Conservation (phyloP, 2,113 vertebrate species). For the Aldabrachelys gigantea region DNA sequence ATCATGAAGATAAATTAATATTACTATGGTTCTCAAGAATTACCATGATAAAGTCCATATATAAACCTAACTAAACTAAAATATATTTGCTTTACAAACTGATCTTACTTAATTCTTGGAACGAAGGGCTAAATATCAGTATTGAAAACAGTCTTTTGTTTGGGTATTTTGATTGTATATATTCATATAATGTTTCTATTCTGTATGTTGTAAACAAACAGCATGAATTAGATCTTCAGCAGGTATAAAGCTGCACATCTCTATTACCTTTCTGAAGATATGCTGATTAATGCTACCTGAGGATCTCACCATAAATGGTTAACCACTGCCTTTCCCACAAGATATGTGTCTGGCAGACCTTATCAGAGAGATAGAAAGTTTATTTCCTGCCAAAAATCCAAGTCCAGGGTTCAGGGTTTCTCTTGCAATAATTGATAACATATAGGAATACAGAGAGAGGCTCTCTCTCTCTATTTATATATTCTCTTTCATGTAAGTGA, state of each 20-base stretch:
- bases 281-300: too few species aligned
- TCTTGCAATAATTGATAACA: not conserved
- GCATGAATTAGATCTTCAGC: too few species aligned
- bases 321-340: not conserved
- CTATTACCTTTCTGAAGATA: too few species aligned
- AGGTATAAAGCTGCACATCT: too few species aligned
- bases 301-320: not conserved
- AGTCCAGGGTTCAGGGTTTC: not conserved
- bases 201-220: too few species aligned
- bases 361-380: not conserved
- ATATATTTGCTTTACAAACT: not conserved
- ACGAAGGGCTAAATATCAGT: not conserved
- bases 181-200: not conserved
- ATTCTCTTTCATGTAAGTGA: not conserved
- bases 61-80: not conserved
- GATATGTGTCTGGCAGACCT: not conserved
- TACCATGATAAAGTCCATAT: not conserved
- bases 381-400: not conserved
- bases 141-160: not conserved
- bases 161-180: not conserved
- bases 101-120: not conserved
- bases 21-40: not conserved
- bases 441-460: not conserved
- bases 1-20: not conserved
- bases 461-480: not conserved